Evolutionary conservation across 2,797 vertebrate species (phyloP).

Genomic region (Phataginus tricuspis): DNA sequence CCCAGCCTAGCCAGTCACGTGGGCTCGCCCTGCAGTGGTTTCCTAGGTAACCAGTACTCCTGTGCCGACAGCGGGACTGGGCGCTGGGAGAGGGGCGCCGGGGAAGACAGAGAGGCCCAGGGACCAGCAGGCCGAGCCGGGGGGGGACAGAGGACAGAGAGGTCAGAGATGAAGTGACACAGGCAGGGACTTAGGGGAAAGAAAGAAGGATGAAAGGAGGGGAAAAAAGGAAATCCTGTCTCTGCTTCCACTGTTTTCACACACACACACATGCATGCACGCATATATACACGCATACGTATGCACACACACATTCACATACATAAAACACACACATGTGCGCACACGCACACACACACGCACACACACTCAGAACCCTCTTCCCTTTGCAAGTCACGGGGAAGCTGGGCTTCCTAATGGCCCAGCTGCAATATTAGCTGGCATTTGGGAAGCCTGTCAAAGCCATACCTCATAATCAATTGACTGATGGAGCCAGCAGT

Average conservation of each 20-base stretch:
- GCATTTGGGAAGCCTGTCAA: neutral
- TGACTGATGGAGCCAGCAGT: neutral
- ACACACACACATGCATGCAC: accelerated
- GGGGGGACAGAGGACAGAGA: neutral
- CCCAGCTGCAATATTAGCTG: neutral
- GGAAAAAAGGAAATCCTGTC: neutral
- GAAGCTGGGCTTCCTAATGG: neutral
- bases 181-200: accelerated
- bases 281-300: too few relatives aligned
- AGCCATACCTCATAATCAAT: neutral
- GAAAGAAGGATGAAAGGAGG: neutral
- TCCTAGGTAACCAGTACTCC: conserved; percentile 84
- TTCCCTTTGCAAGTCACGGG: neutral
- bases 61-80: conserved; percentile 65
- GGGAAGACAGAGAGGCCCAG: neutral
- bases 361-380: neutral
- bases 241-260: neutral
- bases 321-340: accelerated
- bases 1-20: conserved; percentile 70
- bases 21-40: conserved; percentile 69
- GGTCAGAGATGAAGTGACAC: neutral
- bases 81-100: neutral
- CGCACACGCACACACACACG: neutral
- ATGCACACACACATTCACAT: neutral
- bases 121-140: neutral